These are phyloP conservation scores for Camponotus fellah DNA, from an alignment of 2,888 invertebrate genomes.

Conservation along the genomic window DNA sequence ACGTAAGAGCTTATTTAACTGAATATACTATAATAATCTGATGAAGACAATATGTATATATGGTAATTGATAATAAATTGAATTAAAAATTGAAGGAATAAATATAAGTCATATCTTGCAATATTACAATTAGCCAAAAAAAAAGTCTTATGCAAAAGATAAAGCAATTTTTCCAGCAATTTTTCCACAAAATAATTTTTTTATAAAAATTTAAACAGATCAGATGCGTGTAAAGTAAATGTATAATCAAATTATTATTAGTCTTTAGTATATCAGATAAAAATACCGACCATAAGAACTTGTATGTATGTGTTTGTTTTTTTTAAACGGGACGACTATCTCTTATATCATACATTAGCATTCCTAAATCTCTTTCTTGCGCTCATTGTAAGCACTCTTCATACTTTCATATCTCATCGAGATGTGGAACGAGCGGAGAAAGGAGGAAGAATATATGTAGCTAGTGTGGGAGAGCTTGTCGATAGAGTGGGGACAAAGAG, in stretches of 20 bases:
- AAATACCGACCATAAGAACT: background rate
- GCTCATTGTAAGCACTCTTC: too few relatives aligned
- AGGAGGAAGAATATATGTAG: background rate
- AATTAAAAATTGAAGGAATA: background rate
- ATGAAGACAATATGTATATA: background rate
- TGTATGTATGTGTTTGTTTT: conserved; percentile 28
- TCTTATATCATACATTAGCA: too few relatives aligned
- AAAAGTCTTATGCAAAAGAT: background rate
- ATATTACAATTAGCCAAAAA: background rate
- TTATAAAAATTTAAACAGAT: background rate
- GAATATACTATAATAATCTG: background rate
- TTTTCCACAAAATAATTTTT: background rate
- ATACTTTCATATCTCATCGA: too few relatives aligned
- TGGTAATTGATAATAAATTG: background rate
- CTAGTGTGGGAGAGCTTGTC: background rate
- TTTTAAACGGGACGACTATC: conserved; percentile 79
- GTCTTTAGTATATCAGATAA: background rate
- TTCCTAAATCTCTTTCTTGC: background rate
- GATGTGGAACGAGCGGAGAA: background rate
- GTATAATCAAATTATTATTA: background rate
- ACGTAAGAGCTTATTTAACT: background rate
- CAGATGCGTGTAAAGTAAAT: background rate
- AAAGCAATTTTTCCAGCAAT: background rate
- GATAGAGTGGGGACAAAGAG: conserved; percentile 70
- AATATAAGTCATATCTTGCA: background rate